A percentile compares a stretch with the other conserved stretches of the same genome.
phyloP scores from a whole-genome alignment of 1,140 invertebrate genomes.

The Holcopasites calliopsidis region DNA sequence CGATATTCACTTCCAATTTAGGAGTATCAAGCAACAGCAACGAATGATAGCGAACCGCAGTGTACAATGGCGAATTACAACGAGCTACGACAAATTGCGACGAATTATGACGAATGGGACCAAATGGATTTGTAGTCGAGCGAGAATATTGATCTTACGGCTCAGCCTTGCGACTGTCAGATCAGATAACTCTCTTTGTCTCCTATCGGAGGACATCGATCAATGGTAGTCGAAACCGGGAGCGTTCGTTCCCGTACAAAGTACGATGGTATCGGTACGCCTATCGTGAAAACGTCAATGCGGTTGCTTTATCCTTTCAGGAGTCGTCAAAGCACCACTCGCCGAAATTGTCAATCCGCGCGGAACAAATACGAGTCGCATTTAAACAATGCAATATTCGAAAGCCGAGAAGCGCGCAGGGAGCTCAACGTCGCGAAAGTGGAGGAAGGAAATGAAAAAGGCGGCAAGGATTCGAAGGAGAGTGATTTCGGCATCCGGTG shows the following conservation, averaged over 20 bases:
- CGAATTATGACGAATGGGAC: background rate
- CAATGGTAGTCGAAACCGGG: background rate
- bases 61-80: background rate
- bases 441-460: constrained; percentile 4
- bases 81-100: too few species aligned
- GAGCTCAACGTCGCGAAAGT: background rate
- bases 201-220: background rate
- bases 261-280: background rate
- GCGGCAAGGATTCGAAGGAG: background rate
- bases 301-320: background rate
- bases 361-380: too few species aligned
- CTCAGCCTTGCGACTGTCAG: background rate
- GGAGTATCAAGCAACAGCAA: too few species aligned
- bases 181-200: background rate
- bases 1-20: too few species aligned
- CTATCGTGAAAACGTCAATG: background rate
- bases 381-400: too few species aligned
- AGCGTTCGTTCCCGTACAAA: background rate
- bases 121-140: background rate
- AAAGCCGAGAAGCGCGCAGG: background rate
- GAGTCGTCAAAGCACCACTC: background rate
- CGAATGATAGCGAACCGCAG: background rate
- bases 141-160: background rate
- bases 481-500: constrained; percentile 35
- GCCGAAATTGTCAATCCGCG: background rate